phyloP scores from a whole-genome alignment of 2,113 vertebrate genomes.

The Leiothrix lutea region DNA sequence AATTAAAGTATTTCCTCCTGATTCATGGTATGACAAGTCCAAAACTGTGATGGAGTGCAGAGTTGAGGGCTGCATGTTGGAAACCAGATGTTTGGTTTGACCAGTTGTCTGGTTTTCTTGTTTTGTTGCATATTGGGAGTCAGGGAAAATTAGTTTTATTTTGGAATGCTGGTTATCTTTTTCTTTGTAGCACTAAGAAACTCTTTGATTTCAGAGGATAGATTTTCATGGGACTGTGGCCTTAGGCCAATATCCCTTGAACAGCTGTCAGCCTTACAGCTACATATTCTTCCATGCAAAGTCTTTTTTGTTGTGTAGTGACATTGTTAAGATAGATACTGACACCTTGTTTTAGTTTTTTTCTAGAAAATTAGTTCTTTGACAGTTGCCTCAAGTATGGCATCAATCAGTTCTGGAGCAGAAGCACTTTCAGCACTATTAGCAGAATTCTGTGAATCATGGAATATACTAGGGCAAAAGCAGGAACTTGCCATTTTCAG shows the following conservation, averaged over 20 bases:
- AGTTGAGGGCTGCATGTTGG: not conserved
- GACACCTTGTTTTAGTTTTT: not conserved
- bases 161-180: not conserved
- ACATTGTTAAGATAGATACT: not conserved
- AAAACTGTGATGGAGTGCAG: not conserved
- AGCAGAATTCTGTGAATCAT: not conserved
- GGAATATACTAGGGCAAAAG: not conserved
- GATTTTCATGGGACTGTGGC: not conserved
- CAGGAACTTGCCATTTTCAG: slow-evolving; percentile 4
- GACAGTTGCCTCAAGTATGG: not conserved
- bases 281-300: not conserved
- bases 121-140: not conserved
- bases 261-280: not conserved
- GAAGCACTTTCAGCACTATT: not conserved
- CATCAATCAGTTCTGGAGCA: not conserved
- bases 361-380: not conserved
- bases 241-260: not conserved
- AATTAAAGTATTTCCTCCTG: slow-evolving; percentile 21
- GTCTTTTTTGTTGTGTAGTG: not conserved
- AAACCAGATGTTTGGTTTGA: not conserved
- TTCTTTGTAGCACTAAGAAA: not conserved
- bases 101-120: not conserved
- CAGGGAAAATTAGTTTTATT: not conserved
- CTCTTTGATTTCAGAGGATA: not conserved
- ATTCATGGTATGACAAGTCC: not conserved